A percentile compares a stretch with the other conserved stretches of the same genome.
Evolutionary conservation across 2,113 vertebrate species (phyloP).

Genomic region (Pampusana beccarii): DNA sequence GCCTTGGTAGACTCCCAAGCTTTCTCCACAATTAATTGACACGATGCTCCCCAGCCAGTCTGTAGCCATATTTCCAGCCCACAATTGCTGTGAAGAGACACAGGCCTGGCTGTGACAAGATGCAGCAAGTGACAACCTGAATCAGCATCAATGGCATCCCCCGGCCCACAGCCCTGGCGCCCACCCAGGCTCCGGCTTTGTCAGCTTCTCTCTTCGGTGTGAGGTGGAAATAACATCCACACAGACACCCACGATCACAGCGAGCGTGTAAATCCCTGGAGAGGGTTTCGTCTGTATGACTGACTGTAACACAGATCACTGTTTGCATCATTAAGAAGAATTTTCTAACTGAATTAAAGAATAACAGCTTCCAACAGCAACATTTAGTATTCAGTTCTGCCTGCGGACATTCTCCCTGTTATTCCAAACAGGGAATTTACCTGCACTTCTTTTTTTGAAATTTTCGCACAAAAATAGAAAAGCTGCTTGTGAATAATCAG

Average conservation of each 20-base stretch:
- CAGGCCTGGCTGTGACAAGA: neutral
- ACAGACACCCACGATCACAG: neutral
- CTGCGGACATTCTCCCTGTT: neutral
- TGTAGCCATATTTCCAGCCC: conserved; percentile 80
- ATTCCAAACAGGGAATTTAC: neutral
- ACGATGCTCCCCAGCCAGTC: conserved; percentile 97
- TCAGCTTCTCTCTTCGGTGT: neutral
- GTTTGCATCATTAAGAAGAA: neutral
- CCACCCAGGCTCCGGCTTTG: neutral
- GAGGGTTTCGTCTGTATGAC: neutral
- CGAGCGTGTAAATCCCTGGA: fast-evolving
- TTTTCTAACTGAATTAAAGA: neutral
- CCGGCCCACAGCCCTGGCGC: neutral
- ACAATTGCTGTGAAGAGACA: neutral
- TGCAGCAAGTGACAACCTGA: neutral
- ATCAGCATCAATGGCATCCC: neutral
- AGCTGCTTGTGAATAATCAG: neutral
- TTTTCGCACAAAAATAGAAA: neutral
- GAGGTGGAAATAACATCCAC: neutral
- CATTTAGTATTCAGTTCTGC: too few species aligned
- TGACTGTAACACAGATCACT: fast-evolving
- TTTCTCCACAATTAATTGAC: conserved; percentile 94
- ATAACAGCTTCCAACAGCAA: neutral
- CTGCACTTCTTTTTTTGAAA: neutral
- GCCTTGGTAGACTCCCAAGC: conserved; percentile 95